These are phyloP conservation scores for Siniperca knerii DNA, from an alignment of 2,113 vertebrate genomes.

Conservation along the genomic window DNA sequence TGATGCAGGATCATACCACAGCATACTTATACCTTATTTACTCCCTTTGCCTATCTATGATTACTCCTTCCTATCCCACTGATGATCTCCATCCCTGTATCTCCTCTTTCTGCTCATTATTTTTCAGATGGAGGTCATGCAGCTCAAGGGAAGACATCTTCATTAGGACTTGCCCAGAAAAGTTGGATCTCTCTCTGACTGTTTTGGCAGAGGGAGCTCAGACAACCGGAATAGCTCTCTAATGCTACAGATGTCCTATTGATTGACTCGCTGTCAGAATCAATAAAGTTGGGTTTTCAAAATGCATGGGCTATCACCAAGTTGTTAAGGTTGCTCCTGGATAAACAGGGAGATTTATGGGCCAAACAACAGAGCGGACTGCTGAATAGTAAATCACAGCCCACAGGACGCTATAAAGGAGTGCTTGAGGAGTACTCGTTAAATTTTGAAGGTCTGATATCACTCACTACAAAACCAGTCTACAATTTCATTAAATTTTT, in stretches of 20 bases:
- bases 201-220: slow-evolving; percentile 18
- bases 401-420: slow-evolving; percentile 24
- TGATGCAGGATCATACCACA: background rate
- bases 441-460: slow-evolving; percentile 28
- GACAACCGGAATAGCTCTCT: slow-evolving; percentile 24
- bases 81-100: slow-evolving; percentile 42
- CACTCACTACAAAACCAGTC: background rate
- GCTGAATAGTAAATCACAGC: slow-evolving; percentile 51
- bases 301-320: slow-evolving; percentile 20
- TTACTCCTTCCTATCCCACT: slow-evolving; percentile 10
- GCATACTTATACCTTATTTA: slow-evolving; percentile 29
- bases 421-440: slow-evolving; percentile 7
- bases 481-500: slow-evolving; percentile 19
- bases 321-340: slow-evolving; percentile 49
- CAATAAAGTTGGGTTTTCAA: slow-evolving; percentile 57
- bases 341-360: slow-evolving; percentile 57
- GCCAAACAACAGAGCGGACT: slow-evolving; percentile 16
- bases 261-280: slow-evolving; percentile 59
- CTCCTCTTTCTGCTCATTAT: slow-evolving; percentile 53
- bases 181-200: slow-evolving; percentile 14
- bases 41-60: slow-evolving; percentile 26
- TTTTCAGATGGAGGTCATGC: slow-evolving; percentile 46
- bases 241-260: slow-evolving; percentile 63
- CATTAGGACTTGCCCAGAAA: slow-evolving; percentile 39
- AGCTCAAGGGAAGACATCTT: slow-evolving; percentile 52